Conservation (phyloP, 1,140 invertebrate species). For the Neodiprion pinetum region DNA sequence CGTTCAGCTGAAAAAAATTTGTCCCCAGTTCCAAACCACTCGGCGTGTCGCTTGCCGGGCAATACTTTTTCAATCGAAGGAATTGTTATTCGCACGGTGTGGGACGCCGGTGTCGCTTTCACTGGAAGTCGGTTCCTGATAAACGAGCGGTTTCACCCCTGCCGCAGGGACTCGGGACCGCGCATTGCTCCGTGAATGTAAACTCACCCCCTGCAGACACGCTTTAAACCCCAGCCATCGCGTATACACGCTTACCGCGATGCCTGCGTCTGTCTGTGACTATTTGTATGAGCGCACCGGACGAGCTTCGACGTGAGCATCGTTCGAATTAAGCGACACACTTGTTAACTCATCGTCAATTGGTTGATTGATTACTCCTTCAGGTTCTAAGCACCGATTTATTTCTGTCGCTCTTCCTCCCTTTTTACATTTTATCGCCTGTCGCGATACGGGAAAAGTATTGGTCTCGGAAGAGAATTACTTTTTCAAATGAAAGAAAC, state of each 20-base stretch:
- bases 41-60: constrained; percentile 23
- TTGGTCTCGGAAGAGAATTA: no score
- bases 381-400: constrained; percentile 13
- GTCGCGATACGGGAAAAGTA: constrained; percentile 7
- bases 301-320: constrained; percentile 35
- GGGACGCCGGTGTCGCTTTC: constrained; percentile 59
- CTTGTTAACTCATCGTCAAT: constrained; percentile 40
- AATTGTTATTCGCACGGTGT: constrained; percentile 59
- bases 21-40: constrained; percentile 28
- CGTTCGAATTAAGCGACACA: constrained; percentile 47
- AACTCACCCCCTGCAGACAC: constrained; percentile 46
- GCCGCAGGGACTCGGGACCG: constrained; percentile 23
- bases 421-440: neutral
- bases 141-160: constrained; percentile 56
- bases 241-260: constrained; percentile 15
- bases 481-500: no score
- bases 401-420: neutral
- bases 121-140: constrained; percentile 59
- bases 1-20: constrained; percentile 39
- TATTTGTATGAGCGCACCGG: no score
- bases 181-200: constrained; percentile 45
- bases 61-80: constrained; percentile 45
- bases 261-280: neutral
- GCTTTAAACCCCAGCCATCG: constrained; percentile 33
- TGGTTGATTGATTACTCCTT: constrained; percentile 17